Conservation (phyloP, 1,140 invertebrate species). For the Probaryconus sp. region DNA sequence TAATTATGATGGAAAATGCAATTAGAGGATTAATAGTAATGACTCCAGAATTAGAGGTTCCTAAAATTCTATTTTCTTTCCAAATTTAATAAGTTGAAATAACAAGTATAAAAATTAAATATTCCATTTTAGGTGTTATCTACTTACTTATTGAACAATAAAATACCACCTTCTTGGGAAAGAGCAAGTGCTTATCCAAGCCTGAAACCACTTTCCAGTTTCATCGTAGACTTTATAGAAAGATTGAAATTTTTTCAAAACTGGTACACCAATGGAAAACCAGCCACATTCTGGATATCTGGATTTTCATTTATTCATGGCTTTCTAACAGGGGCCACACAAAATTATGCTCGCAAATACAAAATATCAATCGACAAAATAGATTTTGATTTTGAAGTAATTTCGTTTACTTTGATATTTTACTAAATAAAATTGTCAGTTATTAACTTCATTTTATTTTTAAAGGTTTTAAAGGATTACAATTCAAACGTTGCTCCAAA, state of each 20-base stretch:
- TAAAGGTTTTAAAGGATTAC: conserved; percentile 27
- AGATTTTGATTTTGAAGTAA: conserved; percentile 87
- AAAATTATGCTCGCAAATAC: conserved; percentile 93
- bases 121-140: conserved; percentile 76
- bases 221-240: conserved; percentile 90
- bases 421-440: neutral
- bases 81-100: too few relatives aligned
- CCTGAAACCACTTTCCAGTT: conserved; percentile 91
- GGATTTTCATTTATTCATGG: conserved; percentile 97
- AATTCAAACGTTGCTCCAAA: conserved; percentile 76
- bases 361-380: conserved; percentile 93
- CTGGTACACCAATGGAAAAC: conserved; percentile 90
- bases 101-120: too few relatives aligned
- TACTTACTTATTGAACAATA: conserved; percentile 84
- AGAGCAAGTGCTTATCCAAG: conserved; percentile 91
- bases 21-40: conserved; percentile 92
- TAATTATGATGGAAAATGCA: conserved; percentile 87
- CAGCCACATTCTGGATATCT: conserved; percentile 92
- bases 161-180: conserved; percentile 89
- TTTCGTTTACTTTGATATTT: neutral
- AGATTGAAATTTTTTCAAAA: conserved; percentile 86
- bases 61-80: too few relatives aligned
- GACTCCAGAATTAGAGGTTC: conserved; percentile 89
- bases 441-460: conserved; percentile 21
- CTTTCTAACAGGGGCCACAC: conserved; percentile 93